phyloP scores from a whole-genome alignment of 1,140 invertebrate genomes.

The Bombus terrestris region DNA sequence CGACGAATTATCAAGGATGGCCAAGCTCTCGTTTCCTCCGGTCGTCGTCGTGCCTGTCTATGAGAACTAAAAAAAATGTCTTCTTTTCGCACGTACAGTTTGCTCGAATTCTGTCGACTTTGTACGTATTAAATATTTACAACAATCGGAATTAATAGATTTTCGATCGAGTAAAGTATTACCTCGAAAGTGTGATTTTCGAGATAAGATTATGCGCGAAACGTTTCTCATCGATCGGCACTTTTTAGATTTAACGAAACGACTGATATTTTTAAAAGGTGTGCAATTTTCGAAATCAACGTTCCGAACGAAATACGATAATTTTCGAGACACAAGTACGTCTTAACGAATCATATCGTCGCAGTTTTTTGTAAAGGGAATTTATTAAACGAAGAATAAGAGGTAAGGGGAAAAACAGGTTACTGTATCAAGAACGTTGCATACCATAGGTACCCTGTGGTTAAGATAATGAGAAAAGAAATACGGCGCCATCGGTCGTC shows the following conservation, averaged over 20 bases:
- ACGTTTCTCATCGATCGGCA: too few species aligned
- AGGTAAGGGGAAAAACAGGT: slow-evolving; percentile 47
- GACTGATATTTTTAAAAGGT: too few species aligned
- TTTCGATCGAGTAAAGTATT: neutral
- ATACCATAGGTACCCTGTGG: slow-evolving; percentile 51
- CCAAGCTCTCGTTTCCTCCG: slow-evolving; percentile 11
- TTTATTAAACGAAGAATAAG: slow-evolving; percentile 47
- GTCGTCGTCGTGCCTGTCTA: neutral
- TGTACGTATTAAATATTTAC: neutral
- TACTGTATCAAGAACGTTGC: slow-evolving; percentile 49
- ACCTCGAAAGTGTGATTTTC: slow-evolving; percentile 8
- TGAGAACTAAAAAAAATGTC: neutral
- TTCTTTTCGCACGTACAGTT: neutral
- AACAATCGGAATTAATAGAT: neutral
- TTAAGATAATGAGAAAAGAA: slow-evolving; percentile 67
- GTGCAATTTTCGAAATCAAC: neutral
- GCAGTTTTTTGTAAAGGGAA: neutral
- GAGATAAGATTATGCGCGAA: slow-evolving; percentile 25
- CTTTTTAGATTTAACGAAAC: neutral
- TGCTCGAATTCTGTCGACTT: neutral
- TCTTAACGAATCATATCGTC: neutral
- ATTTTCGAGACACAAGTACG: neutral
- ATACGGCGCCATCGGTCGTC: slow-evolving; percentile 52
- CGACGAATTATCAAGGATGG: slow-evolving; percentile 52
- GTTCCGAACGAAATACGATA: neutral